Base-by-base conservation (phyloP, 2,888 invertebrate species). In the Plebejus anna region DNA sequence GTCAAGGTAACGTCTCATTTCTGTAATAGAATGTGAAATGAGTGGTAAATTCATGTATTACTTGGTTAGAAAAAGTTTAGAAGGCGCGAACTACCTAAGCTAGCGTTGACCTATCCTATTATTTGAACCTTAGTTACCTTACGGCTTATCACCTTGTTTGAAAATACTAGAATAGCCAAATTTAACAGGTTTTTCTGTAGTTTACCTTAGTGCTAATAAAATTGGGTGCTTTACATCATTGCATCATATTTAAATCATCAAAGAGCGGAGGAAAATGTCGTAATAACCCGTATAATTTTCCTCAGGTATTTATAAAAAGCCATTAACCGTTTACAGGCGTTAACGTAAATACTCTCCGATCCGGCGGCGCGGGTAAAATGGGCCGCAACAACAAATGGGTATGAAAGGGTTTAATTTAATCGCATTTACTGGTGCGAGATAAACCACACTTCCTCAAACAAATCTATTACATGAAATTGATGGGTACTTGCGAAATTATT, bases 311-410 rank as follows among this genome's bases (percentile, higher is more conserved):
- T 66, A 36, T 66, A 66, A 66, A 61, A 66, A 66, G 66, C 66
- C 66, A 36, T 66, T 66, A 66, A 66, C 66, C 32, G 13, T 32
- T 66, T 36, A 66, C 13, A 32, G 66, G 59, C 71, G 75, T 77
- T 76, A 61, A 70, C 13, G 55, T 28, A 73, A 73, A 73, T 51
- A 72, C 57, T 79, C 78, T 77, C 80, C 78, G 80, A 81, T 81
- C 81, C 77, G 75, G 79, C 78, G 78, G 79, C 78, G 76, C 76
- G 78, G 77, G 78, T 77, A 80, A 81, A 81, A 81, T 81, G 80
- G 82, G 81, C 80, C 81, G 78, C 73, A 81, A 81, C 78, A 82
- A 82, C 81, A 82, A 79, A 81, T 79, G 77, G 77, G 78, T 78
- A 75, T 70, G 76, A 78, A 78, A 77, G 51, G 73, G 73, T 51